Evolutionary conservation across 2,113 vertebrate species (phyloP).

Genomic region (Elephas maximus): DNA sequence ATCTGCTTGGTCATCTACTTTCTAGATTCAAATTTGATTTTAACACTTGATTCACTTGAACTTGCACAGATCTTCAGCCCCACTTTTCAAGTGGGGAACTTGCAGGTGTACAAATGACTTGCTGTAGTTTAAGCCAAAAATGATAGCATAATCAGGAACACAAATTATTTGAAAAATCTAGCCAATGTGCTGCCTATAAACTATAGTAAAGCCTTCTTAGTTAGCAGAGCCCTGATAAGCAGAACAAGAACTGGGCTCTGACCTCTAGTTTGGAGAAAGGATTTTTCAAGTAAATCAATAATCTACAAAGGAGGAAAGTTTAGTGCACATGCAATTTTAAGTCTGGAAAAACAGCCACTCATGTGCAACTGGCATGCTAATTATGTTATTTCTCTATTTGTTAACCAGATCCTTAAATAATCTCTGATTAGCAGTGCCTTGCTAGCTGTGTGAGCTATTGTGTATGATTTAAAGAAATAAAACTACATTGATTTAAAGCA

Average conservation of each 20-base stretch:
- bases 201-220: neutral
- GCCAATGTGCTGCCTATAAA: neutral
- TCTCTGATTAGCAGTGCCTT: slow-evolving; percentile 12
- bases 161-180: neutral
- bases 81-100: slow-evolving; percentile 32
- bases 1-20: slow-evolving; percentile 33
- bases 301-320: neutral
- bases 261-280: neutral
- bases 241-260: neutral
- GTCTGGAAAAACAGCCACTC: neutral
- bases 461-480: slow-evolving; percentile 52
- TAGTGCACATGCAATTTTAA: neutral
- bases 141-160: neutral
- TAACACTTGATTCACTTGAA: slow-evolving; percentile 59
- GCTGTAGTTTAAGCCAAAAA: neutral
- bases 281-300: slow-evolving; percentile 53
- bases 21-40: slow-evolving; percentile 46
- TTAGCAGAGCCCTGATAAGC: neutral
- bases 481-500: slow-evolving; percentile 37
- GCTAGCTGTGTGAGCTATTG: neutral
- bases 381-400: slow-evolving; percentile 52
- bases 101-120: neutral
- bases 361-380: neutral
- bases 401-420: slow-evolving; percentile 43
- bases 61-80: neutral